Evolutionary conservation across 2,888 invertebrate species (phyloP).

Genomic region (Acheta domesticus): DNA sequence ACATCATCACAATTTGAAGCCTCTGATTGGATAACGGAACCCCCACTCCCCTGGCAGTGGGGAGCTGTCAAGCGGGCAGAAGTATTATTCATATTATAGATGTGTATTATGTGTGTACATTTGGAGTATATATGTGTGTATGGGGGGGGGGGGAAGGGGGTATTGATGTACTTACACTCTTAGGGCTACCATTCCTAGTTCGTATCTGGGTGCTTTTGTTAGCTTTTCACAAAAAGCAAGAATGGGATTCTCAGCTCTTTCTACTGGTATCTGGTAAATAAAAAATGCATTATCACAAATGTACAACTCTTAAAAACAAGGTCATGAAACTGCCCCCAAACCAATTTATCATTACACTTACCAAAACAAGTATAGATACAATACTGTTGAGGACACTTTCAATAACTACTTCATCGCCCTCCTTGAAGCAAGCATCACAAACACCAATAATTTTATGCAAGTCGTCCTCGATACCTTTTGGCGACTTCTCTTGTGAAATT

Average conservation of each 20-base stretch:
- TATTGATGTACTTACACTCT: conserved; percentile 66
- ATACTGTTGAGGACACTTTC: conserved; percentile 94
- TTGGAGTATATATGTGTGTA: too few relatives aligned
- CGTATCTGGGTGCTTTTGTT: conserved; percentile 78
- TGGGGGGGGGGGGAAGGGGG: too few relatives aligned
- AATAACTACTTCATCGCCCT: conserved; percentile 79
- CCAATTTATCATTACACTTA: conserved; percentile 48
- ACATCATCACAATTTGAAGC: too few relatives aligned
- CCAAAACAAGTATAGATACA: conserved; percentile 89
- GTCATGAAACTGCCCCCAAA: background rate
- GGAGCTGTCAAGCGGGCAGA: too few relatives aligned
- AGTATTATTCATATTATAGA: too few relatives aligned
- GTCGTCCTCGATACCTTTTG: conserved; percentile 88
- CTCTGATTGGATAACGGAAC: too few relatives aligned
- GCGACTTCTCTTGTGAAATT: conserved; percentile 86
- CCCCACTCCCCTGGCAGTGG: too few relatives aligned
- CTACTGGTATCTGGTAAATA: conserved; percentile 67
- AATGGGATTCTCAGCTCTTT: conserved; percentile 84
- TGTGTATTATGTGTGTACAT: too few relatives aligned
- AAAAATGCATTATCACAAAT: background rate
- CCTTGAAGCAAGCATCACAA: conserved; percentile 88
- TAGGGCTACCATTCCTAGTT: conserved; percentile 74
- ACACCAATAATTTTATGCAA: conserved; percentile 91
- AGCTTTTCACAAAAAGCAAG: conserved; percentile 89
- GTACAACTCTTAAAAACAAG: background rate